Percentiles rank a stretch among this genome's conserved stretches.
Conservation (phyloP, 64 coral and sea anemone species). For the Catalaphyllia jardinei region DNA sequence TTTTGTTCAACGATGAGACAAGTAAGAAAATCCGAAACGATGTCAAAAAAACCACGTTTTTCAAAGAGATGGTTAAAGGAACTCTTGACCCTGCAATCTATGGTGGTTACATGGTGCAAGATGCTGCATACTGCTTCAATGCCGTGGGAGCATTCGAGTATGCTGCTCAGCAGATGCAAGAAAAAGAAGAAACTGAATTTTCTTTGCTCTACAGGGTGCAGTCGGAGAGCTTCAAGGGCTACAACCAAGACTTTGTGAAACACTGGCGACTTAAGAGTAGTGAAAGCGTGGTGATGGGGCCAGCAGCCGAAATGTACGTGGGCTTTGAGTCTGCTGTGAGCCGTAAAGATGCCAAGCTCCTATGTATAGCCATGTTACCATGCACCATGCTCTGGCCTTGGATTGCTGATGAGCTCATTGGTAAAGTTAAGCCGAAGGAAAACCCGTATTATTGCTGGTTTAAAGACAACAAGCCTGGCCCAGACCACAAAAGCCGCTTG, state of each 20-base stretch:
- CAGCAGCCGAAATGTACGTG: conserved; percentile 58
- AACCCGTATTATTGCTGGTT: no score
- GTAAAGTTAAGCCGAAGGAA: no score
- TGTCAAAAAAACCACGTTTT: conserved; percentile 25
- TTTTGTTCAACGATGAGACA: conserved; percentile 18
- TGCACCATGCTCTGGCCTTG: no score
- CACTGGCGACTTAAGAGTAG: conserved; percentile 35
- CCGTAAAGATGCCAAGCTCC: no score
- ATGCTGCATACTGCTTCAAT: conserved; percentile 60
- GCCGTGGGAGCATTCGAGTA: conserved; percentile 30
- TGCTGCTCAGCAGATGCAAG: conserved; percentile 29
- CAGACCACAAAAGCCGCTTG: not conserved
- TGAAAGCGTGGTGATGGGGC: conserved; percentile 48
- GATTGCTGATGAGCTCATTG: no score
- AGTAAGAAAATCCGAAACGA: conserved; percentile 32
- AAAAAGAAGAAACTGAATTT: conserved; percentile 1
- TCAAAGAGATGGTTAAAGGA: conserved; percentile 31
- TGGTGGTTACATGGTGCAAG: conserved; percentile 70
- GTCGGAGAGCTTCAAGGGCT: conserved; percentile 37
- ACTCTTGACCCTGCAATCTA: conserved; percentile 53
- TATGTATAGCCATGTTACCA: no score
- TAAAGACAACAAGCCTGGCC: not conserved
- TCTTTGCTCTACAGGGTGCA: conserved; percentile 43
- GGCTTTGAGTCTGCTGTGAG: conserved; percentile 1
- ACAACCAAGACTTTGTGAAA: conserved; percentile 43